These are phyloP conservation scores for Drosophila funebris DNA, from an alignment of 1,140 invertebrate species.

Conservation along the genomic window DNA sequence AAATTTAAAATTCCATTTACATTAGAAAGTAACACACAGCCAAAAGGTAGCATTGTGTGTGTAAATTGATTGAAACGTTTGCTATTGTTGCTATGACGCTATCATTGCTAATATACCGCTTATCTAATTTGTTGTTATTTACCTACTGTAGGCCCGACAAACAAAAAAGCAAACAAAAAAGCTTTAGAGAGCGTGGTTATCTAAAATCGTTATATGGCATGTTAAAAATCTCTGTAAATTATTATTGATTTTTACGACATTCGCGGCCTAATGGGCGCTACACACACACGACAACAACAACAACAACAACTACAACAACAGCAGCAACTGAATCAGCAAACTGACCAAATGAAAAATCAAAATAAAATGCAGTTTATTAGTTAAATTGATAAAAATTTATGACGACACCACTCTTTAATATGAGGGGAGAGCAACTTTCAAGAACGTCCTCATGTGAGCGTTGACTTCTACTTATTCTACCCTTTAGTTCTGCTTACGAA, in stretches of 20 bases:
- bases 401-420: not conserved
- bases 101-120: slow-evolving; percentile 68
- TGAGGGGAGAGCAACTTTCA: slow-evolving; percentile 1
- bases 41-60: slow-evolving; percentile 15
- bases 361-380: slow-evolving; percentile 51
- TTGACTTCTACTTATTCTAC: slow-evolving; percentile 16
- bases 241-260: slow-evolving; percentile 64
- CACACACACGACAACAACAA: slow-evolving; percentile 7
- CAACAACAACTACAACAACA: not conserved
- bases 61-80: slow-evolving; percentile 39
- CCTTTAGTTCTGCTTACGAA: not conserved
- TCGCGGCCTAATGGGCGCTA: slow-evolving; percentile 40
- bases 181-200: slow-evolving; percentile 39
- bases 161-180: slow-evolving; percentile 47
- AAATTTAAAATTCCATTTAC: slow-evolving; percentile 40
- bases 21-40: slow-evolving; percentile 7
- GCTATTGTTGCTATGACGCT: slow-evolving; percentile 36
- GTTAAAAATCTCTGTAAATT: slow-evolving; percentile 66
- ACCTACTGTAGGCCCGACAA: slow-evolving; percentile 54
- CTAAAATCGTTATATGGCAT: slow-evolving; percentile 55
- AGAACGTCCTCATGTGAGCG: slow-evolving; percentile 7
- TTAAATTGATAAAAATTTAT: slow-evolving; percentile 56
- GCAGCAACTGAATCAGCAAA: not conserved
- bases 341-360: not conserved
- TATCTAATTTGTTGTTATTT: slow-evolving; percentile 75